Evolutionary conservation across 2,888 invertebrate species (phyloP), one percentile per base, ranked within the genome.

Genomic region (Beris chalybata): DNA sequence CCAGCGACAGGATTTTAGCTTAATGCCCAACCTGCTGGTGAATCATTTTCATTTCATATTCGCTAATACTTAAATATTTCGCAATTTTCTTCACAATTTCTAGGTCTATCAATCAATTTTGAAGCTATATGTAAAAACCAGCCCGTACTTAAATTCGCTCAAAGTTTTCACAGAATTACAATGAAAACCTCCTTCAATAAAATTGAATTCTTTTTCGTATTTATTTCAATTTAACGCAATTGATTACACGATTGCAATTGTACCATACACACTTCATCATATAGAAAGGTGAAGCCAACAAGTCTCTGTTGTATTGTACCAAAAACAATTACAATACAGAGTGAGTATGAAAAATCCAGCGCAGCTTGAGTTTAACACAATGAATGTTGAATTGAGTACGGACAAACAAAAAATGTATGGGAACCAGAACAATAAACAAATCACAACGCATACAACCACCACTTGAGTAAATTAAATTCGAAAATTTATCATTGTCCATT

Each of bases 401-500:
- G 5, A 7, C 9, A 32, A 59, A 61, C 38, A 50, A 48, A 29
- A 59, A 29, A 61, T 22, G 13, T 38, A 11, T 48, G 30, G 44
- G 32, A 53, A 9, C 29, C 30, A 2, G 53, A n/a, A 22, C 30
- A 30, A 54, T 48, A 48, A 52, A 7, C 29, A 15, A 55, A 43
- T 13, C 32, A 13, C 43, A 22, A 38, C 38, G 50, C 61, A 61
- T 22, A 12, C 22, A 22, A 43, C 50, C 38, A 32, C 50, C 52
- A 22, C 30, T 61, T 50, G 61, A 50, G 52, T 52, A 61, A 66
- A 66, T 66, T 61, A 66, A 66, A 63, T 63, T 56, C 48, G 44
- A 45, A 63, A 66, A 68, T 71, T 71, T 69, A 69, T 54, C 69
- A 69, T 63, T 69, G 70, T 69, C 71, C 68, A 71, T 71, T 71